Evolutionary conservation across 2,113 vertebrate species (phyloP), one percentile per base, ranked within the genome.

Genomic region (Sisor rabdophorus): DNA sequence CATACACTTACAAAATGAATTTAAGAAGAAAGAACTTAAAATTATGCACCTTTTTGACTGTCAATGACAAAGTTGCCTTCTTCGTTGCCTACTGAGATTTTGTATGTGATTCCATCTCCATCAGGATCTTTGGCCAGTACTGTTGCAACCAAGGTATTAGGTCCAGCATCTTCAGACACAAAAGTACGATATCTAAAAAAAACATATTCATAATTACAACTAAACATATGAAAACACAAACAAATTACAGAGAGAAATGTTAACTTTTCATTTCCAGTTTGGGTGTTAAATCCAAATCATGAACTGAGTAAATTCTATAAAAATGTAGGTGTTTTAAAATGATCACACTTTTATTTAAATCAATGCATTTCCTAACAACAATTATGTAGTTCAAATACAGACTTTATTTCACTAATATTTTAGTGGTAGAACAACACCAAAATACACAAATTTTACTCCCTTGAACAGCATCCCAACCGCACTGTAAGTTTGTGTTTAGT

Each of bases 151-250:
- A 96, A 76, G 0, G 94, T 95, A 87, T 94, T 94, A 48, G 95
- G 94, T 1, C 94, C 93, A 0, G 95, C 95, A 19, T 96, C 95
- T 85, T 96, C 95, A 0, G 95, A 95, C 77, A 96, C 93, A 71
- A 96, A 96, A 0, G 94, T 95, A 75, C 92, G 89, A 85, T 96
- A 96, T 79, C 95, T 96, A 85, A 82, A 73, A 72, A 64, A 75
- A 53, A 79, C 50, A 71, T 20, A 70, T 4, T 54, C 36, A 71
- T n/a, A 71, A 3, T 3, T 54, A 65, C 64, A 80, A 10, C 40
- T 19, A 40, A 2, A 15, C 47, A 53, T 24, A 50, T 24, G 36
- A 28, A 78, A 6, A n/a, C 73, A 75, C 28, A 54, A 13, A 40
- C 60, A 63, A 63, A 36, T 47, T 12, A 40, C 32, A 64, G 1